These are phyloP conservation scores for Oryzias dopingdopingensis DNA, from an alignment of 2,797 vertebrate species.

Conservation along the genomic window DNA sequence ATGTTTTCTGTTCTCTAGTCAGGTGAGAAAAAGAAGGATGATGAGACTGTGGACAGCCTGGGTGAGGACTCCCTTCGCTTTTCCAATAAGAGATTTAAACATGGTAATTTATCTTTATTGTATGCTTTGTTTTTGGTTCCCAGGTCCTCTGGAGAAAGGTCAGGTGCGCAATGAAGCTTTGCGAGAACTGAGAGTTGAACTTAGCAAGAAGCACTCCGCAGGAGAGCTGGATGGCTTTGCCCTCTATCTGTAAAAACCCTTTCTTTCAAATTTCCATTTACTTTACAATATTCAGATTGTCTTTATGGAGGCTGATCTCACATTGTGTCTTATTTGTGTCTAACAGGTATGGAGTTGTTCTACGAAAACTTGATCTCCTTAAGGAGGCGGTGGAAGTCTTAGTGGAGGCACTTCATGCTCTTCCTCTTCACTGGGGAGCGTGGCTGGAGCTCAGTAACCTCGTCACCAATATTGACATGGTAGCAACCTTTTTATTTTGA, in stretches of 20 bases:
- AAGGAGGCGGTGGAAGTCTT: slow-evolving; percentile 97
- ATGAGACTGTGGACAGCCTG: slow-evolving; percentile 97
- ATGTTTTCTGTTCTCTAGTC: slow-evolving; percentile 77
- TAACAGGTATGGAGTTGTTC: slow-evolving; percentile 91
- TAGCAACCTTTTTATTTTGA: slow-evolving; percentile 24
- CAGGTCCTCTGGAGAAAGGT: slow-evolving; percentile 96
- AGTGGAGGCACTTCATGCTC: slow-evolving; percentile 90
- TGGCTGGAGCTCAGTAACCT: slow-evolving; percentile 98
- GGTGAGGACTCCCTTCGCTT: slow-evolving; percentile 76
- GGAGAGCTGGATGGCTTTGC: slow-evolving; percentile 95
- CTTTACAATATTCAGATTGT: not conserved
- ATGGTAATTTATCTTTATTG: not conserved
- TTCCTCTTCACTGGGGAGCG: slow-evolving; percentile 96
- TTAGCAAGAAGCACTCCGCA: slow-evolving; percentile 93
- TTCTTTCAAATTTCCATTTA: not conserved
- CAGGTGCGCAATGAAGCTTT: slow-evolving; percentile 97
- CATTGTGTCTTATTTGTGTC: not conserved
- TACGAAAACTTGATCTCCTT: slow-evolving; percentile 92
- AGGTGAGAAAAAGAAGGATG: slow-evolving; percentile 98
- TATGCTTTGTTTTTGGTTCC: slow-evolving; percentile 14
- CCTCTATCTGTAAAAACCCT: slow-evolving; percentile 87
- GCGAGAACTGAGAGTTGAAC: slow-evolving; percentile 91
- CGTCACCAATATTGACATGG: slow-evolving; percentile 95
- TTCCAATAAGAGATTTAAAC: not conserved
- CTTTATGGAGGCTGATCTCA: not conserved